Evolutionary conservation across 2,888 invertebrate genomes (phyloP), one percentile per base, ranked within the genome.

Genomic region (Drosophila formosana): DNA sequence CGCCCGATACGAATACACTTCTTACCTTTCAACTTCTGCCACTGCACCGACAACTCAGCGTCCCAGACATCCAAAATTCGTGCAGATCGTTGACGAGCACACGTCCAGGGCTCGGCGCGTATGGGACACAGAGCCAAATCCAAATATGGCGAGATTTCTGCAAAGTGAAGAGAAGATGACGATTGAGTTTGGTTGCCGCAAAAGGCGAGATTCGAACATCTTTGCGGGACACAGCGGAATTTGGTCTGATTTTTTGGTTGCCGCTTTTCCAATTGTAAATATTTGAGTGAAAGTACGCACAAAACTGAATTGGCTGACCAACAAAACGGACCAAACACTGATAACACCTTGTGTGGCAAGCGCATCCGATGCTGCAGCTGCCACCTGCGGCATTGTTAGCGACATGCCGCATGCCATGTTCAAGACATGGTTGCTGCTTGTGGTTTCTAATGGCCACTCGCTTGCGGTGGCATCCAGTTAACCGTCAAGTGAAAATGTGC

Each of bases 71-170:
- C 90, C 77, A 95, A 89, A 46, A 94, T 91, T 55, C 93, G 93
- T 45, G 93, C 94, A 3, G 94, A 94, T 73, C 93, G 93, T 67
- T 93, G 92, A 39, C 93, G 93, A 3, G 94, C 93, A 92, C 95
- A 95, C 7, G 88, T 87, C 94, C 94, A 94, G 7, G 93, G 93
- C 37, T 94, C 92, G 0, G 92, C 89, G 8, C 93, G 92, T 0
- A 93, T 91, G 37, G 94, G 92, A 89, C 95, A 95, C 70, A 94
- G 92, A 61, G 94, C 88, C 55, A 94, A 87, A 3, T 94, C 93
- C 91, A 94, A 90, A 52, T 94, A 93, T 90, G 93, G 93, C 2
- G 94, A 94, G 34, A 93, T 93, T 43, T 83, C 92, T 92, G 89
- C 25, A 64, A 65, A 28, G 1, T 51, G n/a, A 37, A 37, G 26